These are phyloP conservation scores for Phthorimaea operculella DNA, from an alignment of 1,140 invertebrate genomes.

Conservation along the genomic window DNA sequence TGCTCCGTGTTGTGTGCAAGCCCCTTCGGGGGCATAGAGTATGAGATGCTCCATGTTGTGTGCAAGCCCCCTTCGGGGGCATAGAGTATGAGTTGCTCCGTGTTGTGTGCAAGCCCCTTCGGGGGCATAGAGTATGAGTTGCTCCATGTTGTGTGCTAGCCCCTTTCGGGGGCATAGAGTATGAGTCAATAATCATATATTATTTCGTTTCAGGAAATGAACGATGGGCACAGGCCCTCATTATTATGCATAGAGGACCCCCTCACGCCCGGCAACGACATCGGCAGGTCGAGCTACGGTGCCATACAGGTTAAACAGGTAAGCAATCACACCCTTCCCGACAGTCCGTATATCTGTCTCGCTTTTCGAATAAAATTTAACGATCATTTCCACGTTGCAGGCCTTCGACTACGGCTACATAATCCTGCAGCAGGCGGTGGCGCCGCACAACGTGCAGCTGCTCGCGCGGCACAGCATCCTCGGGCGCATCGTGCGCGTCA, in stretches of 20 bases:
- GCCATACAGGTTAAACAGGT: slow-evolving; percentile 81
- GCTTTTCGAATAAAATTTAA: too few relatives aligned
- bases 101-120: too few relatives aligned
- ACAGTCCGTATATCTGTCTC: too few relatives aligned
- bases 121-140: too few relatives aligned
- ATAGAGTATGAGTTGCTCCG: too few relatives aligned
- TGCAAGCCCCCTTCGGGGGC: too few relatives aligned
- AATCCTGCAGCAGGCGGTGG: slow-evolving; percentile 84
- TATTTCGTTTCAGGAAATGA: slow-evolving; percentile 74
- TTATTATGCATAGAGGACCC: slow-evolving; percentile 98
- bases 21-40: too few relatives aligned
- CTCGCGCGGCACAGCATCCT: slow-evolving; percentile 78
- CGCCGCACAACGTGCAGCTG: slow-evolving; percentile 73
- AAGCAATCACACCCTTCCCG: background rate
- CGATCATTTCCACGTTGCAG: slow-evolving; percentile 19
- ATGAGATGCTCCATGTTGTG: too few relatives aligned
- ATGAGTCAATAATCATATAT: background rate
- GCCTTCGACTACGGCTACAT: slow-evolving; percentile 97
- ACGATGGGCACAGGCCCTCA: slow-evolving; percentile 91
- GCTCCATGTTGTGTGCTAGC: too few relatives aligned
- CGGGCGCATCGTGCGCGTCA: slow-evolving; percentile 90
- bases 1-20: too few relatives aligned
- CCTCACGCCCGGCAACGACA: slow-evolving; percentile 93
- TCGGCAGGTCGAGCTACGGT: slow-evolving; percentile 96
- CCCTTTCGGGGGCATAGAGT: too few relatives aligned